Percentiles rank a stretch among this genome's conserved stretches.
Evolutionary conservation across 2,113 vertebrate species (phyloP).

Genomic region (Ascaphus truei): DNA sequence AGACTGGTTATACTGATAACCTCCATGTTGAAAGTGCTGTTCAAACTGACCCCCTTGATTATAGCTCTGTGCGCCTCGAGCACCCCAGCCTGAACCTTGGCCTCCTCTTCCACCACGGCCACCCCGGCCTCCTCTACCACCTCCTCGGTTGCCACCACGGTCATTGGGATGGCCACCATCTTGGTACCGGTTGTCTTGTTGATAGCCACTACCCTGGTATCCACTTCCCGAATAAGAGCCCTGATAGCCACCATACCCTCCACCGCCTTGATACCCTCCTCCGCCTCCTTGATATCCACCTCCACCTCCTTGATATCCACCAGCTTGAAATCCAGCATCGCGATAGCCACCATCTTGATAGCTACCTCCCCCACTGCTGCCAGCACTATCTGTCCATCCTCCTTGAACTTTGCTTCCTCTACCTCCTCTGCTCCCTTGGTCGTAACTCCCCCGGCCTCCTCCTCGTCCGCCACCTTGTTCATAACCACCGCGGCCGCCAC

Average conservation of each 20-base stretch:
- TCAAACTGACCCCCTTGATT: constrained; percentile 96
- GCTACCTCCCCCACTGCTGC: constrained; percentile 61
- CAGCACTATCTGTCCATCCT: constrained; percentile 78
- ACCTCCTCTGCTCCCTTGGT: constrained; percentile 60
- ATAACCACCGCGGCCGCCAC: too few species aligned
- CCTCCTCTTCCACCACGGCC: constrained; percentile 66
- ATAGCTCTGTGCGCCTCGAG: constrained; percentile 81
- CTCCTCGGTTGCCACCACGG: constrained; percentile 64
- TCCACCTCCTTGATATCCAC: constrained; percentile 64
- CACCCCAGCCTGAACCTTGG: constrained; percentile 81
- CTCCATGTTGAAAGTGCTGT: constrained; percentile 97
- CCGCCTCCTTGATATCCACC: constrained; percentile 62
- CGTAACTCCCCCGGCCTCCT: constrained; percentile 54
- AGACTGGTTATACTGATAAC: constrained; percentile 90
- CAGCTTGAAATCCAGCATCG: constrained; percentile 65
- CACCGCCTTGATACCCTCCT: constrained; percentile 44
- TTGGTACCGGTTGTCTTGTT: constrained; percentile 77
- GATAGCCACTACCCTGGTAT: constrained; percentile 70
- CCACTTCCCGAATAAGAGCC: constrained; percentile 63
- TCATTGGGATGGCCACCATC: constrained; percentile 72
- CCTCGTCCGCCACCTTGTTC: constrained; percentile 57
- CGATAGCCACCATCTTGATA: constrained; percentile 69
- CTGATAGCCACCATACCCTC: constrained; percentile 67
- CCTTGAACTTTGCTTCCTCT: constrained; percentile 79
- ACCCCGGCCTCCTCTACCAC: constrained; percentile 64